Conservation (phyloP, 2,797 vertebrate genomes). For the Natrix natrix region DNA sequence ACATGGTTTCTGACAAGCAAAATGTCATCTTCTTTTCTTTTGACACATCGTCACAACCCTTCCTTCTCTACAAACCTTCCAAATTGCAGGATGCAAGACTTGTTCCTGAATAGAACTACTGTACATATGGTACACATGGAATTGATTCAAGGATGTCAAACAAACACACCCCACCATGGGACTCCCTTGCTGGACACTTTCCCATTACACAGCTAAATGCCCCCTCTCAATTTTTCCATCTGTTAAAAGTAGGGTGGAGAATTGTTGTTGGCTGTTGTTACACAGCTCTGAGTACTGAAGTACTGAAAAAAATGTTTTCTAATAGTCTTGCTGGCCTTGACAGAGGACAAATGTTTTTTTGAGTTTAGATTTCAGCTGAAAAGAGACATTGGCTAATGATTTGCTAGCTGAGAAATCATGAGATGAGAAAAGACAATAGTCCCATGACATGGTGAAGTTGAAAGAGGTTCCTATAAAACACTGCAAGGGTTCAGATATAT, state of each 20-base stretch:
- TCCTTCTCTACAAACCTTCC: neutral
- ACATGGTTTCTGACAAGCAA: neutral
- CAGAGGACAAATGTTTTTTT: neutral
- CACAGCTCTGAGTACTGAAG: neutral
- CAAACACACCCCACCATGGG: neutral
- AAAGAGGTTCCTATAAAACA: neutral
- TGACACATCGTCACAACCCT: neutral
- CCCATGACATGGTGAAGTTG: constrained; percentile 51
- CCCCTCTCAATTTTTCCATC: neutral
- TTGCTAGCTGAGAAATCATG: constrained; percentile 52
- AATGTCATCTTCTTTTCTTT: neutral
- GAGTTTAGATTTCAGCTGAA: neutral
- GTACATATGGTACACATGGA: neutral
- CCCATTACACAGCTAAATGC: neutral
- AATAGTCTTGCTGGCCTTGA: constrained; percentile 17
- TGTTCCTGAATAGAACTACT: neutral
- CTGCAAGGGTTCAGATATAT: neutral
- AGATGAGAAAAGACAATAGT: constrained; percentile 55
- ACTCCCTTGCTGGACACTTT: neutral
- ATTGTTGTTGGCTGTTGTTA: neutral
- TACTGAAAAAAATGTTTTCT: neutral
- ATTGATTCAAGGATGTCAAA: neutral
- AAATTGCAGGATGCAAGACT: neutral
- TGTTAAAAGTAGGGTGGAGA: neutral
- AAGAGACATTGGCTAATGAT: constrained; percentile 52